Evolutionary conservation across 2,888 invertebrate genomes (phyloP), one percentile per base, ranked within the genome.

Genomic region (Cremastinae sp.): DNA sequence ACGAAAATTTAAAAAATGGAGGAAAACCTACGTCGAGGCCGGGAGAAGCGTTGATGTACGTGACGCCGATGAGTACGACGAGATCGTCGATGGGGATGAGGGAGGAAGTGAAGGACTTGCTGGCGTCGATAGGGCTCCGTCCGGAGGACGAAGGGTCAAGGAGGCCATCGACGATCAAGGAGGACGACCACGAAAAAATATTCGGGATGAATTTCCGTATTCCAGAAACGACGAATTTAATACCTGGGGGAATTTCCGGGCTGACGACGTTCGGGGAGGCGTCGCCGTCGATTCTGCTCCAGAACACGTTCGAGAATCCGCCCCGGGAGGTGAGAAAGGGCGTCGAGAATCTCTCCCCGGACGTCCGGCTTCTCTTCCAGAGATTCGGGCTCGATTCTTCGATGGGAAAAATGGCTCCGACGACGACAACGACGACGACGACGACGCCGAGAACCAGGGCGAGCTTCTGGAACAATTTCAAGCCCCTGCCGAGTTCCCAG

Each of bases 121-220:
- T 91, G 8, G 90, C 90, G 5, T 90, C 91, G 0, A 89, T 91
- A n/a, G 91, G 90, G 0, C 83, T 91, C 0, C 84, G 85, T 14
- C 87, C 89, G 0, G 41, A 49, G 0, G 78, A 80, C n/a, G 78
- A 78, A 0, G 18, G 54, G 1, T 73, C 14, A 2, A 78, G 78
- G 9, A 77, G 78, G 2, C 58, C 75, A 0, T 81, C 74, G 8
- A 65, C 75, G 20, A 74, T 72, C 41, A 82, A 78, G 14, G 8
- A 4, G 0, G 14, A 58, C 0, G 10, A 70, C 3, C 59, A 66
- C 9, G 79, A 81, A 10, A 61, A 79, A 4, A 66, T 77, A 10
- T 45, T 80, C 4, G 76, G 76, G 2, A 71, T 66, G 14, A 80
- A 85, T 69, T 66, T 81, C 28, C 68, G 80, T 69, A 79, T 82